Base-by-base conservation (phyloP, 2,113 vertebrate species). In the Anhinga rufa region DNA sequence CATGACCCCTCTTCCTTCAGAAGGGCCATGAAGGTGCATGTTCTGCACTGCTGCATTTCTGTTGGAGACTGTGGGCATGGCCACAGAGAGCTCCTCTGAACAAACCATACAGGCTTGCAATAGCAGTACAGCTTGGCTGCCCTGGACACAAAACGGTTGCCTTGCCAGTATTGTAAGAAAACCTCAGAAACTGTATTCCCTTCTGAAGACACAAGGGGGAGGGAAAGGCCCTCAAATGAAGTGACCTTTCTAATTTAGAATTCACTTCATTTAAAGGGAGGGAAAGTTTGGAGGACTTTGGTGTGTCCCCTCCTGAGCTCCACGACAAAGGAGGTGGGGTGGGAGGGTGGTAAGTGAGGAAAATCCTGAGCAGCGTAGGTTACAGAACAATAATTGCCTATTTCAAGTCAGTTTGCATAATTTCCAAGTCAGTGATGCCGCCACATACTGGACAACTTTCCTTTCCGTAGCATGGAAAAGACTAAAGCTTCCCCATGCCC, bases 21-120 rank as follows among this genome's bases (percentile, higher is more conserved):
- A 51, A 64, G 19, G 26, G 26, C 32, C 32, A 29, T 17, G 31
- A 61, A 83, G 2, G 0, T 20, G 4, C 29, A n/a, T 3, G 0
- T 38, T 68, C 20, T 51, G 42, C 28, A 14, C 20, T 36, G 31
- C 71, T 52, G n/a, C 26, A 48, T 58, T 85, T 58, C 65, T 51
- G 48, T 21, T 14, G n/a, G 28, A 77, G 71, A 40, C 25, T 0
- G 1, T 18, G 25, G 11, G 72, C 40, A 32, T 3, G 3, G 71
- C 40, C 2, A 1, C 38, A 48, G 25, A 69, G 55, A 69, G 40
- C 71, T 61, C 71, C 24, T 69, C 29, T 31, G 71, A 61, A 76
- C 46, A 54, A 61, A 68, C 8, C 3, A 2, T 22, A 44, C 14
- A 44, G 61, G 54, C 55, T 31, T 31, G 40, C 3, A 3, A 68